Percentiles rank a stretch among this genome's conserved stretches.
Conservation (phyloP, 2,888 invertebrate genomes). For the Athalia cordata region DNA sequence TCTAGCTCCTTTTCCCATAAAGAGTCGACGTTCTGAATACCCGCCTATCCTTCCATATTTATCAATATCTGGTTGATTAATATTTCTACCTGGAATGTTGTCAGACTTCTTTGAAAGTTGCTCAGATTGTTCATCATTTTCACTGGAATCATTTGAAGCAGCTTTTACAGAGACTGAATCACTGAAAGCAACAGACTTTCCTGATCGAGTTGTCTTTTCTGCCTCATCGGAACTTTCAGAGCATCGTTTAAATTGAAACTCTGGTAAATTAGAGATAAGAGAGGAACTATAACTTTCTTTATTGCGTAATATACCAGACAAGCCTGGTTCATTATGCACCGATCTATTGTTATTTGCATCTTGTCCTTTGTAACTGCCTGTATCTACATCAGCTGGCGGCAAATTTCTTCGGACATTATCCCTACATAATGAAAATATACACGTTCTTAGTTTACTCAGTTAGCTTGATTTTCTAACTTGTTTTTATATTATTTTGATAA, state of each 20-base stretch:
- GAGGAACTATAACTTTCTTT: not conserved
- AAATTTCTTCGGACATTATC: slow-evolving; percentile 35
- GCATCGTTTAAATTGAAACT: slow-evolving; percentile 11
- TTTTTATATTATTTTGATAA: not conserved
- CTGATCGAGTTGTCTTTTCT: not conserved
- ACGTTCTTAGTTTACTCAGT: not conserved
- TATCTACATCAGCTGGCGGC: not conserved
- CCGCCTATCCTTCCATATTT: slow-evolving; percentile 54
- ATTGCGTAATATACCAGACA: slow-evolving; percentile 20
- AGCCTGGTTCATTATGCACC: not conserved
- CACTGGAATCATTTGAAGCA: slow-evolving; percentile 1
- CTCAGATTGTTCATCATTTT: not conserved
- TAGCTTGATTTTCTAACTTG: not conserved
- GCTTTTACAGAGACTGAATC: not conserved
- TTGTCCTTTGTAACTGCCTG: not conserved
- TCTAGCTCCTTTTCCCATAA: slow-evolving; percentile 55
- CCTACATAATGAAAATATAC: slow-evolving; percentile 11
- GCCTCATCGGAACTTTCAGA: not conserved
- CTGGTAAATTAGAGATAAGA: not conserved
- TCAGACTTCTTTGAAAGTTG: slow-evolving; percentile 5
- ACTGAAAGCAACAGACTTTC: slow-evolving; percentile 17
- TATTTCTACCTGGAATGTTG: slow-evolving; percentile 47
- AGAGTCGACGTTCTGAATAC: slow-evolving; percentile 51
- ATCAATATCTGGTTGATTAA: slow-evolving; percentile 49
- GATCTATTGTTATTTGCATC: slow-evolving; percentile 19